Base-by-base conservation (phyloP, 2,797 vertebrate species). In the Ataeniobius toweri region DNA sequence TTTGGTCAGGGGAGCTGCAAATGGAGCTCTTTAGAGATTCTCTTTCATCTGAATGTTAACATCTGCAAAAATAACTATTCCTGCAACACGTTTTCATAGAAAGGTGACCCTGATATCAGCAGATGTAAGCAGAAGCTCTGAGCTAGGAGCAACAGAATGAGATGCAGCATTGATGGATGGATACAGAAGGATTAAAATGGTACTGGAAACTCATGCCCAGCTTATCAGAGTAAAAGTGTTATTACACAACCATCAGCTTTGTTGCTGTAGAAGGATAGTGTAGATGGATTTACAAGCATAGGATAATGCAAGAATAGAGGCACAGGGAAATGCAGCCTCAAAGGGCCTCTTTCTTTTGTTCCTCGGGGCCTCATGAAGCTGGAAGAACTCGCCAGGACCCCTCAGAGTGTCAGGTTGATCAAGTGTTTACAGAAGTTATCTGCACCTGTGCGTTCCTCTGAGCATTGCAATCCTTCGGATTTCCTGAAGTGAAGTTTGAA, bases 1-100 rank as follows among this genome's bases (percentile, higher is more conserved):
- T 92, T 89, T 94, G 87, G 97, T 97, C 94, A 94, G 96, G 95
- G 94, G 94, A 93, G 94, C 92, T 89, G 93, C 94, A 93, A 91
- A 91, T 91, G 89, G 89, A 91, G 80, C 89, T 94, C 94, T 93
- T 95, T 92, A 94, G 91, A 95, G 88, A 95, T 94, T 94, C 92
- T 93, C 91, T 94, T 93, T 87, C 92, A 93, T 95, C 92, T 93
- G 96, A 96, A 94, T 91, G 94, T 55, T 51, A 68, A 36, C 18
- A 41, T 53, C 44, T 59, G 50, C 55, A 75, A 80, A 87, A 77
- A 71, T 87, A 91, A 91, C 92, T 92, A 93, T 80, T 87, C 67
- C 41, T 69, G 50, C 75, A 79, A 73, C 56, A 68, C 4, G 36
- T 16, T 68, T 80, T 71, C 76, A 46, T 63, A 14, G 44, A 80